Evolutionary conservation across 2,888 invertebrate genomes (phyloP).

Genomic region (Pseudococcus viburni): DNA sequence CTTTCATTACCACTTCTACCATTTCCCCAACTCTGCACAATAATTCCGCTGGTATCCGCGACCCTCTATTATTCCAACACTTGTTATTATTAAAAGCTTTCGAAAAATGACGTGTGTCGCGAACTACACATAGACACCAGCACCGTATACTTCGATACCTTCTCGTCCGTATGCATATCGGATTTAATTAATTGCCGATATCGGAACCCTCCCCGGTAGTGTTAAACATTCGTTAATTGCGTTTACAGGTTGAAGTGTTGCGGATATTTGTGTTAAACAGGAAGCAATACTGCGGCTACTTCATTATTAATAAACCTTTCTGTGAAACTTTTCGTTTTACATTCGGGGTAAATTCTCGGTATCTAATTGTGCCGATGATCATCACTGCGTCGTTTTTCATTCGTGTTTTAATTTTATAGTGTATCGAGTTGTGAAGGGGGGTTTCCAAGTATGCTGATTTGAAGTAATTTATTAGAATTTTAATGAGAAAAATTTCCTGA

Average conservation of each 20-base stretch:
- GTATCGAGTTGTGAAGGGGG: not conserved
- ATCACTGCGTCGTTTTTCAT: not conserved
- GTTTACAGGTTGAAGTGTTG: slow-evolving; percentile 57
- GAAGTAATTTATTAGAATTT: too few relatives aligned
- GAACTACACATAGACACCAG: slow-evolving; percentile 34
- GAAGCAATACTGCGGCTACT: slow-evolving; percentile 53
- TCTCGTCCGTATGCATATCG: not conserved
- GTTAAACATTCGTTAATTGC: slow-evolving; percentile 55
- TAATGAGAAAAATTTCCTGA: too few relatives aligned
- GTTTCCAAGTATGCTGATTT: not conserved
- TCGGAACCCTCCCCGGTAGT: slow-evolving; percentile 4
- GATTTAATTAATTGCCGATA: slow-evolving; percentile 58
- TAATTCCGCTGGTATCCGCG: not conserved
- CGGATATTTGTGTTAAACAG: slow-evolving; percentile 54
- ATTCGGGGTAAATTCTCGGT: slow-evolving; percentile 16
- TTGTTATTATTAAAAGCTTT: slow-evolving; percentile 58
- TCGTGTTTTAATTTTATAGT: not conserved
- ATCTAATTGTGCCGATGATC: not conserved
- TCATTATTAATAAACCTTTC: slow-evolving; percentile 57
- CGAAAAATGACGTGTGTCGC: slow-evolving; percentile 49
- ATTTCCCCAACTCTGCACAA: not conserved
- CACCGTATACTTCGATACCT: not conserved
- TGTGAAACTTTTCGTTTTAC: slow-evolving; percentile 13
- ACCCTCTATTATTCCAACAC: slow-evolving; percentile 52
- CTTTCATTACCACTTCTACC: not conserved